Conservation (phyloP, 2,113 vertebrate species). For the Heterotis niloticus region DNA sequence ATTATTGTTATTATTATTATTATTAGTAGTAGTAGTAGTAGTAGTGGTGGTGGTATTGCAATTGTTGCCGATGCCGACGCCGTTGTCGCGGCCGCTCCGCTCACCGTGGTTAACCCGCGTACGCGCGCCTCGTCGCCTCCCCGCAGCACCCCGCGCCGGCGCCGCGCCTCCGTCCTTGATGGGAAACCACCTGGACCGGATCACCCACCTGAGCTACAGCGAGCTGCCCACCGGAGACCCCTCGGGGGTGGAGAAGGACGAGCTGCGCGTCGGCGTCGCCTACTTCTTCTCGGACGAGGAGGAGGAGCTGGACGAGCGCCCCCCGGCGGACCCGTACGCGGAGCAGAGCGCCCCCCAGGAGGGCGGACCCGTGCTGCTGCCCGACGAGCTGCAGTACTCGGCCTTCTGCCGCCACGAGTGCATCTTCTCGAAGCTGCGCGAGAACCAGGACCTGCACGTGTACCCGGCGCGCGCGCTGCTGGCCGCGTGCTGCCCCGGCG, state of each 20-base stretch:
- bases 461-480: conserved; percentile 83
- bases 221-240: conserved; percentile 98
- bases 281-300: conserved; percentile 99
- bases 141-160: conserved; percentile 76
- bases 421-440: conserved; percentile 96
- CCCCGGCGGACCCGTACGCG: conserved; percentile 84
- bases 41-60: too few species aligned
- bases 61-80: not conserved
- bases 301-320: conserved; percentile 95
- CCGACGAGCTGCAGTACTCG: conserved; percentile 90
- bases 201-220: conserved; percentile 99
- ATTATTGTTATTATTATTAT: too few species aligned
- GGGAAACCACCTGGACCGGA: conserved; percentile 99
- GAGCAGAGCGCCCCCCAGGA: conserved; percentile 71
- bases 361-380: conserved; percentile 72
- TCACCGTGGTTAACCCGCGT: too few species aligned
- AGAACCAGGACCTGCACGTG: conserved; percentile 86
- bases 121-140: too few species aligned
- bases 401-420: conserved; percentile 97
- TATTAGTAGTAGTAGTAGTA: too few species aligned
- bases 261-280: conserved; percentile 95
- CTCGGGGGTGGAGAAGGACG: conserved; percentile 97
- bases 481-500: conserved; percentile 89
- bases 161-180: conserved; percentile 91
- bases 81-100: too few species aligned